Conservation (phyloP, 2,113 vertebrate genomes). For the Daubentonia madagascariensis region DNA sequence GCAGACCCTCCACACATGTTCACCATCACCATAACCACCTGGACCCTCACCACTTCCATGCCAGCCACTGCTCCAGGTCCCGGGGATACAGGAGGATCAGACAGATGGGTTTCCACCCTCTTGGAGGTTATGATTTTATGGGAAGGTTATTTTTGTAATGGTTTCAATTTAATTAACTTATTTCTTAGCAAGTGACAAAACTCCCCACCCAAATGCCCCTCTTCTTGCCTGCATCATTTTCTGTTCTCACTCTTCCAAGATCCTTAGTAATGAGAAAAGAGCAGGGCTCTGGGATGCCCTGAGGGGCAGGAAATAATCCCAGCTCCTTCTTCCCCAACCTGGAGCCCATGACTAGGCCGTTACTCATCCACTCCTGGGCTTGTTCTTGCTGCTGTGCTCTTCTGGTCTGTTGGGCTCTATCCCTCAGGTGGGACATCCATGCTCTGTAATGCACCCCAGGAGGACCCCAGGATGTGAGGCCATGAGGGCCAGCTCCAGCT, state of each 20-base stretch:
- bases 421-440: background rate
- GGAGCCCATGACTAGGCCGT: background rate
- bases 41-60: background rate
- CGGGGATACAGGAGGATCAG: fast-evolving
- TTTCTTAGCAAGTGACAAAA: background rate
- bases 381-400: background rate
- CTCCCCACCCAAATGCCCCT: background rate
- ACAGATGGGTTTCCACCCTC: background rate
- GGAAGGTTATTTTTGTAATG: background rate
- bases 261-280: background rate
- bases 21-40: no score
- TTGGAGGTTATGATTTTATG: background rate
- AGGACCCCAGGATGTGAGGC: background rate
- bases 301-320: background rate
- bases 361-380: background rate
- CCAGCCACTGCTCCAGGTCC: background rate
- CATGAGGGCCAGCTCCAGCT: no score
- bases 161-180: background rate
- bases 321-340: background rate
- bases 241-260: background rate
- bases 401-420: background rate
- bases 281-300: background rate
- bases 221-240: background rate
- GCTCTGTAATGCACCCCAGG: background rate
- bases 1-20: background rate